These are phyloP conservation scores for Helogale parvula DNA, from an alignment of 2,113 vertebrate species.

Conservation along the genomic window DNA sequence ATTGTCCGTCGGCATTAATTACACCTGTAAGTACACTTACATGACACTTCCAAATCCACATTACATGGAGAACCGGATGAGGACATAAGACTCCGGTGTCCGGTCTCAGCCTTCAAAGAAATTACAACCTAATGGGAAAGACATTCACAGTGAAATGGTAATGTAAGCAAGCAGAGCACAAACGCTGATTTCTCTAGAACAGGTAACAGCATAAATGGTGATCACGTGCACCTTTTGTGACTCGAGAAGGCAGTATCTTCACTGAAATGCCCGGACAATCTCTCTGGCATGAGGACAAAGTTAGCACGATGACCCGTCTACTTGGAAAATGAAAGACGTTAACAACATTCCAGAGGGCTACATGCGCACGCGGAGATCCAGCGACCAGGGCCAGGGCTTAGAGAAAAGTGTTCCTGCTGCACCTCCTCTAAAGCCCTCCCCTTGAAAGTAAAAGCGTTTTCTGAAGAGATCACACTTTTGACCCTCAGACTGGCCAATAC, in stretches of 20 bases:
- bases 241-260: neutral
- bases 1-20: neutral
- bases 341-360: neutral
- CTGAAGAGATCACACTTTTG: neutral
- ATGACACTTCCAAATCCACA: neutral
- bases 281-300: neutral
- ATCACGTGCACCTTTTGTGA: neutral
- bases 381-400: neutral
- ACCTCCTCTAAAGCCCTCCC: neutral
- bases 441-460: conserved; percentile 27
- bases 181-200: neutral
- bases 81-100: neutral
- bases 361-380: neutral
- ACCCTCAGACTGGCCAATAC: neutral
- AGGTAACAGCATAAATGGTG: neutral
- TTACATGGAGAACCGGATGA: neutral
- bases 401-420: neutral
- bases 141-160: neutral
- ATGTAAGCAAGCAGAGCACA: neutral
- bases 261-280: neutral
- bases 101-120: neutral
- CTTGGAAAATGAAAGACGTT: neutral
- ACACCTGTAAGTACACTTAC: neutral
- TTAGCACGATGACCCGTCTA: neutral
- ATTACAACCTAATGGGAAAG: neutral